Evolutionary conservation across 2,888 invertebrate species (phyloP).

Genomic region (Epinotia nisella): DNA sequence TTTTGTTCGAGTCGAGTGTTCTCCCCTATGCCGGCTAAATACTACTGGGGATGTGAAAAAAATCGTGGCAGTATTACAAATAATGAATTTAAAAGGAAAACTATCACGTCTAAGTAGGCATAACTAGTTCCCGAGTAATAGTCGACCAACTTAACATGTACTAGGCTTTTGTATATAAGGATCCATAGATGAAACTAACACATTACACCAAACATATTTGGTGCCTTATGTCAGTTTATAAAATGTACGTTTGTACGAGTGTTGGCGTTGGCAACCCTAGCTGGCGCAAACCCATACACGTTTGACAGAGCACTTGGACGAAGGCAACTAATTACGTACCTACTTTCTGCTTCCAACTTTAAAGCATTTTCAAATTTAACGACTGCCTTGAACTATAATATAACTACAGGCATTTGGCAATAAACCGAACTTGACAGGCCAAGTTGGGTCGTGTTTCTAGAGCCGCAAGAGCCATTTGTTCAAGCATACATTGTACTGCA

Average conservation of each 20-base stretch:
- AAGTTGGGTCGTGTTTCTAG: constrained; percentile 16
- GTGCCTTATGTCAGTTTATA: too few species aligned
- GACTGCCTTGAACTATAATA: constrained; percentile 23
- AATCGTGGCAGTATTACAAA: too few species aligned
- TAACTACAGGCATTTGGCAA: constrained; percentile 5
- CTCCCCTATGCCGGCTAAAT: too few species aligned
- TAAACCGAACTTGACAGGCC: constrained; percentile 1
- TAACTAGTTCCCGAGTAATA: too few species aligned
- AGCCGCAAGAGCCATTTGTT: neutral
- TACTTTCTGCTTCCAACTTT: neutral
- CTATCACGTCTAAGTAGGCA: too few species aligned
- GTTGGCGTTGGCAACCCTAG: neutral
- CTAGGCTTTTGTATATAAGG: too few species aligned
- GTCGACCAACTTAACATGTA: too few species aligned
- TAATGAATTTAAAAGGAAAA: too few species aligned
- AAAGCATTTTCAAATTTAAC: constrained; percentile 34
- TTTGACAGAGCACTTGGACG: constrained; percentile 5
- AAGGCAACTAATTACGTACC: constrained; percentile 3
- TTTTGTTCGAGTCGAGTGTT: too few species aligned
- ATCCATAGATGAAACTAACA: too few species aligned
- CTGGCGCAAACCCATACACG: neutral
- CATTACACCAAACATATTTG: too few species aligned
- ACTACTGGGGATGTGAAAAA: too few species aligned
- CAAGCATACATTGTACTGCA: constrained; percentile 8
- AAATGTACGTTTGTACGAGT: neutral